Conservation (phyloP, 2,888 invertebrate genomes). For the Amphipyra berbera region DNA sequence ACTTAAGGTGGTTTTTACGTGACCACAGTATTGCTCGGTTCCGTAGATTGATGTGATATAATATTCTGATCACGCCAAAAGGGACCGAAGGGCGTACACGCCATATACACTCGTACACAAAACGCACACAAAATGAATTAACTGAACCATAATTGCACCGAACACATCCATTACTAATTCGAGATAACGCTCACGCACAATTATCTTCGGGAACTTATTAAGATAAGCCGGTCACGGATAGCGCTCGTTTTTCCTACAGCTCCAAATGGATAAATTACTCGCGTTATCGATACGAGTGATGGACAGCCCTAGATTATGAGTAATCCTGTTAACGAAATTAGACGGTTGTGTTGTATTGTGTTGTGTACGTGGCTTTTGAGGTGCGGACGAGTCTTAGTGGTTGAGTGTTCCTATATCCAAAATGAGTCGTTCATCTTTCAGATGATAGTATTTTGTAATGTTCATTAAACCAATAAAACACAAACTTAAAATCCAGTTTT, state of each 20-base stretch:
- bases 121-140: constrained; percentile 64
- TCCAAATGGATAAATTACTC: constrained; percentile 78
- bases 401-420: not conserved
- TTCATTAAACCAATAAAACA: too few relatives aligned
- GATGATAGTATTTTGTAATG: too few relatives aligned
- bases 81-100: constrained; percentile 14
- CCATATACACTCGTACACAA: constrained; percentile 1
- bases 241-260: constrained; percentile 76
- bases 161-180: constrained; percentile 66
- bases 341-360: constrained; percentile 49
- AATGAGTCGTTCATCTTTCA: too few relatives aligned
- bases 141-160: constrained; percentile 75
- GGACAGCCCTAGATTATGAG: constrained; percentile 83
- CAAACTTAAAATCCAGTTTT: too few relatives aligned
- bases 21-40: not conserved
- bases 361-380: constrained; percentile 4
- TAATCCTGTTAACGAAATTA: constrained; percentile 78
- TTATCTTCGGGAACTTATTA: constrained; percentile 87
- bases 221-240: constrained; percentile 85
- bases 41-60: not conserved
- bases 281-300: constrained; percentile 80
- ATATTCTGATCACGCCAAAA: constrained; percentile 39
- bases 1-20: too few relatives aligned
- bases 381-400: not conserved
- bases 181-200: constrained; percentile 68